Percentiles rank a stretch among this genome's conserved stretches.
Evolutionary conservation across 2,797 vertebrate species (phyloP).

Genomic region (Oreonectes daqikongensis): DNA sequence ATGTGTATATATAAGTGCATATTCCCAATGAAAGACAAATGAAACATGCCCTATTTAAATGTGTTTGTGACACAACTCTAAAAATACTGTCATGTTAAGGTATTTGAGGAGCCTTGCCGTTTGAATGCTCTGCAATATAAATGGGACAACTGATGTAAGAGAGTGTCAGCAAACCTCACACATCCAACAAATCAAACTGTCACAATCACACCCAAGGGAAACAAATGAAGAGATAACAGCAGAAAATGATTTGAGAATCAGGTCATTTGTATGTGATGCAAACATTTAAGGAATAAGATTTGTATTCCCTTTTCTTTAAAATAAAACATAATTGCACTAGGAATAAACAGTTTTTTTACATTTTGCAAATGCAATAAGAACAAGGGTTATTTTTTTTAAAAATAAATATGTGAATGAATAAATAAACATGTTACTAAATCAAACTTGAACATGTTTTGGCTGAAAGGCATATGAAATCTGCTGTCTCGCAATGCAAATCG

Average conservation of each 20-base stretch:
- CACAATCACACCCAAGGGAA: constrained; percentile 13
- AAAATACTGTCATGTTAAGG: constrained; percentile 14
- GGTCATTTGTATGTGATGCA: constrained; percentile 4
- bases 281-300: not conserved
- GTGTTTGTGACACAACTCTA: not conserved
- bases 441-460: not conserved
- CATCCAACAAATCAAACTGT: constrained; percentile 45
- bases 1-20: constrained; percentile 3
- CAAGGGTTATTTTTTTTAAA: not conserved
- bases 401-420: not conserved
- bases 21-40: constrained; percentile 6
- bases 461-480: not conserved
- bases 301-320: not conserved
- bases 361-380: not conserved
- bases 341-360: not conserved
- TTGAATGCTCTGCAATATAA: constrained; percentile 26
- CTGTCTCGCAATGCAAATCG: not conserved
- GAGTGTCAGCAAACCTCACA: constrained; percentile 39
- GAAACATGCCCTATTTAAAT: not conserved
- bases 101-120: constrained; percentile 2
- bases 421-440: constrained; percentile 1
- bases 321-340: not conserved
- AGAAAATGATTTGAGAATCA: constrained; percentile 12
- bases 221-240: constrained; percentile 16
- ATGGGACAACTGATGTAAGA: constrained; percentile 42